phyloP scores from a whole-genome alignment of 2,888 invertebrate genomes.

The Pteria penguin region DNA sequence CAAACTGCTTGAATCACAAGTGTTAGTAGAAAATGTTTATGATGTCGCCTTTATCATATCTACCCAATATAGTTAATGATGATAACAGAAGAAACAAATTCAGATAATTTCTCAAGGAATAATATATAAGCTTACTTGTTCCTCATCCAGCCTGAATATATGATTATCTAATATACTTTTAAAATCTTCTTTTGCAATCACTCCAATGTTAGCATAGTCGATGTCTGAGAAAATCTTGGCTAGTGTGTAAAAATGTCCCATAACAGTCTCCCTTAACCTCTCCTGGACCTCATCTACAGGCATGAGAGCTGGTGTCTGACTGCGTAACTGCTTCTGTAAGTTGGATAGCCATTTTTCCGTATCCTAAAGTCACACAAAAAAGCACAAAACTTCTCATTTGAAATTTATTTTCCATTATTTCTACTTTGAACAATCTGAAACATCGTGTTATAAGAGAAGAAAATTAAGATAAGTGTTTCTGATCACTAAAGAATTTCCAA shows the following conservation, averaged over 20 bases:
- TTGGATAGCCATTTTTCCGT: conserved; percentile 66
- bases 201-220: conserved; percentile 77
- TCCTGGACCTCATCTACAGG: conserved; percentile 68
- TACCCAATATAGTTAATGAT: no score
- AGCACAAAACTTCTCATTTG: no score
- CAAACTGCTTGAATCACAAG: no score
- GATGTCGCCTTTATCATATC: no score
- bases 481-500: no score
- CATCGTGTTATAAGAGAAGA: no score
- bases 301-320: conserved; percentile 56
- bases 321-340: conserved; percentile 57
- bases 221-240: conserved; percentile 68
- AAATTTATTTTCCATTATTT: no score
- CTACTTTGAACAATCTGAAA: no score
- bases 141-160: conserved; percentile 69
- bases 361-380: conserved; percentile 62
- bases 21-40: no score
- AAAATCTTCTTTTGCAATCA: conserved; percentile 69
- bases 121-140: conserved; percentile 65
- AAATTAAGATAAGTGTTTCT: no score
- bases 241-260: conserved; percentile 65
- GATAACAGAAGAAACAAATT: no score
- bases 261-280: conserved; percentile 70
- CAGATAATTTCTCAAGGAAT: no score
- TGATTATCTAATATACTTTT: conserved; percentile 65